Base-by-base conservation (phyloP, 2,113 vertebrate genomes). In the Elephantulus edwardii region DNA sequence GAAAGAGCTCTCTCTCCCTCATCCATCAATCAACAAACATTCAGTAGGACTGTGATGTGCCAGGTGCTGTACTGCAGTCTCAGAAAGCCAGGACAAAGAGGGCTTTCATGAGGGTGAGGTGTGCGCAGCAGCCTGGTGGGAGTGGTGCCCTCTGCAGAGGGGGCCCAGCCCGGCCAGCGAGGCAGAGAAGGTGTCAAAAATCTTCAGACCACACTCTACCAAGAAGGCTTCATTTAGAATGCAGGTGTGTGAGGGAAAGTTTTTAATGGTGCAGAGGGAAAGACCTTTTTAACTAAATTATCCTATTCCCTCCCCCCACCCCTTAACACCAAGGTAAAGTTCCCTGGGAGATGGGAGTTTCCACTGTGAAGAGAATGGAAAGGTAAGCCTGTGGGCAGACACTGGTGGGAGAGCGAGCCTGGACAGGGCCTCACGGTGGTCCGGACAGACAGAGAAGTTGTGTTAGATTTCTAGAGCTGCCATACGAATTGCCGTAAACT, bases 201-300 rank as follows among this genome's bases (percentile, higher is more conserved):
- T 22, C 71, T 75, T 66, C 68, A 77, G 75, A 70, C 70, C 75
- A 11, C 24, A 48, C 22, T 68, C 76, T 3, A 16, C 80, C 38
- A 5, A n/a, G 20, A 70, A 38, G 14, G n/a, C 83, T 71, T 79
- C 46, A 6, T 75, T 90, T 60, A n/a, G 56, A 79, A 71, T 44
- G 44, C 66, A 72, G 72, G 64, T 70, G 71, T 86, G 68, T 19
- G n/a, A 92, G 81, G 81, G 71, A 35, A 92, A 35, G 20, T 71
- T 90, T 86, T 91, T 83, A 93, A 86, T 78, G 50, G 76, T 66
- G 86, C 64, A 19, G 52, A 91, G 71, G 76, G 38, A 89, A 82
- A 71, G 64, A 70, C 42, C n/a, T 76, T 91, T 70, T 40, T 46
- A 64, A 88, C 46, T 75, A 93, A 92, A 76, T 71, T 75, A 86